phyloP scores from a whole-genome alignment of 53 echinoderm and acorn worm species.

The Echinarachnius parma region DNA sequence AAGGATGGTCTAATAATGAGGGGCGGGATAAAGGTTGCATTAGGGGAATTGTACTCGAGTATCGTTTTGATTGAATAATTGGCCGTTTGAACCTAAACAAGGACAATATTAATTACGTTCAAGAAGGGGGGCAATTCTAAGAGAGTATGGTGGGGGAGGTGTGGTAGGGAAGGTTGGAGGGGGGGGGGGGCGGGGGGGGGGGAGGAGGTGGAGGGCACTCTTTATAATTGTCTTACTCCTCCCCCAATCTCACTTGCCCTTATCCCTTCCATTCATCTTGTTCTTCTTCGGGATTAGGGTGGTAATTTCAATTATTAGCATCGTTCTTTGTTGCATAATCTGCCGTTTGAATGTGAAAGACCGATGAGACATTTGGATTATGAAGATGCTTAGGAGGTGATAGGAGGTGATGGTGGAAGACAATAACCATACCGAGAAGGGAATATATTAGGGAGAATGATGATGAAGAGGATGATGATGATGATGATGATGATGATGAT shows the following conservation, averaged over 20 bases:
- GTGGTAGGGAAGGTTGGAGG: not conserved
- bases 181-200: not conserved
- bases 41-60: constrained; percentile 19
- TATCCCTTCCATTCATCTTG: too few species aligned
- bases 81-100: constrained; percentile 34
- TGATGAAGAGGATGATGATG: constrained; percentile 16
- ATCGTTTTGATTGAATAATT: constrained; percentile 33
- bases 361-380: too few species aligned
- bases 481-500: constrained; percentile 10
- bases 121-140: not conserved
- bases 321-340: not conserved
- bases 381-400: too few species aligned
- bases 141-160: not conserved
- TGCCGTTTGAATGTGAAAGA: not conserved
- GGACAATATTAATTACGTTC: constrained; percentile 15
- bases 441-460: too few species aligned
- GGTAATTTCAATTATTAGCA: too few species aligned
- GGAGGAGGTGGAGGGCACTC: too few species aligned
- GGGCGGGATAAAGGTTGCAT: not conserved
- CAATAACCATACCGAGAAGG: too few species aligned
- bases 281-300: too few species aligned
- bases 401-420: too few species aligned
- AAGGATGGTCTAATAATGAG: constrained; percentile 25
- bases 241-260: too few species aligned
- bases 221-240: too few species aligned